Conservation (phyloP, 2,888 invertebrate species). For the Gonocerus acuteangulatus region DNA sequence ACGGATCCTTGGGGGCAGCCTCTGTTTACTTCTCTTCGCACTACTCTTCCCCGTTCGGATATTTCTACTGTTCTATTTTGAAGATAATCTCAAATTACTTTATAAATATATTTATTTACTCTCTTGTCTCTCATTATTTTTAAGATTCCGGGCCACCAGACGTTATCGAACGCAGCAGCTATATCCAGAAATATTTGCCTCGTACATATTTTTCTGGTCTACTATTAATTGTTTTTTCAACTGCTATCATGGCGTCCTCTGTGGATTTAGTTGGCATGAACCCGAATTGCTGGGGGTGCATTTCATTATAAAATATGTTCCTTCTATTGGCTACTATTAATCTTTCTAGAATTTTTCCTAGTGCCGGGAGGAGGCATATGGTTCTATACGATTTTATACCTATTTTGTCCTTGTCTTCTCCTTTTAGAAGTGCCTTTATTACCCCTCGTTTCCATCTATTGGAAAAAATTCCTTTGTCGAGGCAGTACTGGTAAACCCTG, state of each 20-base stretch:
- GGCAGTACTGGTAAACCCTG: background rate
- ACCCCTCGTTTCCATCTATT: constrained; percentile 14
- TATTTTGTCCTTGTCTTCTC: too few relatives aligned
- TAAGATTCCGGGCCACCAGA: background rate
- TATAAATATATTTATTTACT: background rate
- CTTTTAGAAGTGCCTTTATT: constrained; percentile 4
- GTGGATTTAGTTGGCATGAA: constrained; percentile 23
- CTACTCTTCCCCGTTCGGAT: background rate
- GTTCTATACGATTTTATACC: background rate
- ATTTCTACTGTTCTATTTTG: background rate
- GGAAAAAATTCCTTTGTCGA: background rate
- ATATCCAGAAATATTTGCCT: constrained; percentile 6
- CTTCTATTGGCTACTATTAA: constrained; percentile 9
- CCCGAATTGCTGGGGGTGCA: constrained; percentile 23
- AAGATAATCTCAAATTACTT: background rate
- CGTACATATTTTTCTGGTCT: background rate
- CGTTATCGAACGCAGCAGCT: background rate
- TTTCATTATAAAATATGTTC: background rate
- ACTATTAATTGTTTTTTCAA: background rate
- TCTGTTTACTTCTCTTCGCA: too few relatives aligned
- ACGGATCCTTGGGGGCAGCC: background rate
- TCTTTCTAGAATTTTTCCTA: constrained; percentile 29
- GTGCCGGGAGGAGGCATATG: background rate
- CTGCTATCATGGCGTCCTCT: constrained; percentile 19
- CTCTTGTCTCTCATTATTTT: background rate